These are phyloP conservation scores for Penaeus japonicus DNA, from an alignment of 1,140 invertebrate species.

Conservation along the genomic window DNA sequence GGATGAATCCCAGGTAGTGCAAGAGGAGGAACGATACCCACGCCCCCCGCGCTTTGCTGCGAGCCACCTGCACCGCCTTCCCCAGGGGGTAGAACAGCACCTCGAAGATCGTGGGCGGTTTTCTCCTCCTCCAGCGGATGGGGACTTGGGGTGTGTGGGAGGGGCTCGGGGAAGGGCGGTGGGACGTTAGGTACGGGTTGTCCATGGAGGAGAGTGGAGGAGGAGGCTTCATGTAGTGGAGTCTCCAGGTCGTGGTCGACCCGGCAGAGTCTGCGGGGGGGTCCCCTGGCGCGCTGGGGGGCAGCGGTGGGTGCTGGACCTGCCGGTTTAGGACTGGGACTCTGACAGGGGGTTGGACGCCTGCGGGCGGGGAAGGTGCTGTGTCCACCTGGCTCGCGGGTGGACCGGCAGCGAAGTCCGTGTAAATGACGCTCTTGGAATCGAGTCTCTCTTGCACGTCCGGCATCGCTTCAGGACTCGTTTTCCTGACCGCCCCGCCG, in stretches of 20 bases:
- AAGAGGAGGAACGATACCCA: conserved; percentile 25
- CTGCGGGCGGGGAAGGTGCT: background rate
- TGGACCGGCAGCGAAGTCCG: too few relatives aligned
- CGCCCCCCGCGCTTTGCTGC: background rate
- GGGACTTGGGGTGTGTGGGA: too few relatives aligned
- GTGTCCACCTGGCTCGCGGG: background rate
- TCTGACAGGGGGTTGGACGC: too few relatives aligned
- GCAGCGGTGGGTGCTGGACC: too few relatives aligned
- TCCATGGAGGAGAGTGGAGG: conserved; percentile 4
- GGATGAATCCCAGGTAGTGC: conserved; percentile 38
- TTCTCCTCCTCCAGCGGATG: too few relatives aligned
- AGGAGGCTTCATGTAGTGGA: background rate
- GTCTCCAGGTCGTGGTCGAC: background rate
- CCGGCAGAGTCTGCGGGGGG: too few relatives aligned
- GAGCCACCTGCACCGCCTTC: background rate
- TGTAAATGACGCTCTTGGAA: background rate
- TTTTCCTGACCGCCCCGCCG: background rate
- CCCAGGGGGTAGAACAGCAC: background rate
- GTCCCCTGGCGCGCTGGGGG: too few relatives aligned
- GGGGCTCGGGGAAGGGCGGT: background rate
- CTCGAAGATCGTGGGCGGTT: too few relatives aligned
- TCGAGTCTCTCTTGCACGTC: background rate
- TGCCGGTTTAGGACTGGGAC: too few relatives aligned
- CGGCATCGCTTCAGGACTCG: background rate
- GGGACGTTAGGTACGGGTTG: conserved; percentile 4